Evolutionary conservation across 2,888 invertebrate genomes (phyloP).

Genomic region (Drosophila differens): DNA sequence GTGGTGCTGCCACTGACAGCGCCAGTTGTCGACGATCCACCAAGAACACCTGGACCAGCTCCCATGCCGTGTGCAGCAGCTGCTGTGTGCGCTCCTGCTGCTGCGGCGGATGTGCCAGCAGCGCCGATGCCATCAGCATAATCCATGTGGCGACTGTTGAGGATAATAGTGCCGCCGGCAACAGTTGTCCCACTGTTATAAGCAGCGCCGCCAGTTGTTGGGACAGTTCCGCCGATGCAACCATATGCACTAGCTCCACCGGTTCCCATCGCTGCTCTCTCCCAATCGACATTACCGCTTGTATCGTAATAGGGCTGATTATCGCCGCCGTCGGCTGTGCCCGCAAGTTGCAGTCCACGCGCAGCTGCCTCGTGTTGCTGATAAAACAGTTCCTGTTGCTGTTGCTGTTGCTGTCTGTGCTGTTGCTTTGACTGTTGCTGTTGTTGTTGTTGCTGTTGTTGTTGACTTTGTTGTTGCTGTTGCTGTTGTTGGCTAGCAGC

Average conservation of each 20-base stretch:
- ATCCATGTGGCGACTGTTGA: slow-evolving; percentile 82
- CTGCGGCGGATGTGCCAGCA: slow-evolving; percentile 82
- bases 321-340: slow-evolving; percentile 82
- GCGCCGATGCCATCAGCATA: slow-evolving; percentile 83
- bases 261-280: slow-evolving; percentile 85
- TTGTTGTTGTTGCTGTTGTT: slow-evolving; percentile 53
- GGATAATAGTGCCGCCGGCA: slow-evolving; percentile 76
- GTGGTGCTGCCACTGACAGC: slow-evolving; percentile 71
- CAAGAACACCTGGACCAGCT: slow-evolving; percentile 56
- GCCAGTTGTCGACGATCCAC: slow-evolving; percentile 32
- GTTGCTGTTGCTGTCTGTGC: slow-evolving; percentile 62
- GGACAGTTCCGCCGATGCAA: slow-evolving; percentile 82
- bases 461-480: slow-evolving; percentile 75
- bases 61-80: slow-evolving; percentile 70
- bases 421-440: slow-evolving; percentile 43
- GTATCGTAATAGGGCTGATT: slow-evolving; percentile 85
- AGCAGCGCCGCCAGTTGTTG: slow-evolving; percentile 79
- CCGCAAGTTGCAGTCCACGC: slow-evolving; percentile 73
- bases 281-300: slow-evolving; percentile 84
- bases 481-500: slow-evolving; percentile 85
- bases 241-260: slow-evolving; percentile 84
- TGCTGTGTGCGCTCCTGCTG: slow-evolving; percentile 68
- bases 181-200: slow-evolving; percentile 79
- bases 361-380: slow-evolving; percentile 81
- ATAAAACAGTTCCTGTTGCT: slow-evolving; percentile 54